phyloP scores from a whole-genome alignment of 1,140 invertebrate species.

The Leptinotarsa texana region DNA sequence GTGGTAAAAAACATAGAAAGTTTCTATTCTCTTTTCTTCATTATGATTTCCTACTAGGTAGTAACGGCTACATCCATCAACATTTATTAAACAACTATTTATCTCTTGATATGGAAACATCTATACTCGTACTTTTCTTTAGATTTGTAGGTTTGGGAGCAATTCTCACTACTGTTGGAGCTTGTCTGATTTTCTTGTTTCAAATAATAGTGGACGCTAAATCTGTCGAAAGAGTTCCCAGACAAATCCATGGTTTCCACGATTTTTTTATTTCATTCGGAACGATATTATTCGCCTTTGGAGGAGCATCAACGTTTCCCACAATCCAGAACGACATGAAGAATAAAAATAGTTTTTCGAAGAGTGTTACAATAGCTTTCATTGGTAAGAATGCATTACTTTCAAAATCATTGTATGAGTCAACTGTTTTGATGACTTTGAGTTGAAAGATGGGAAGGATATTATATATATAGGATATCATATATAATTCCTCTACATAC shows the following conservation, averaged over 20 bases:
- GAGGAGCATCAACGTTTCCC: slow-evolving; percentile 70
- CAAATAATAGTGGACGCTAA: slow-evolving; percentile 60
- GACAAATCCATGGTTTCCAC: slow-evolving; percentile 46
- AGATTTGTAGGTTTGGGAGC: slow-evolving; percentile 63
- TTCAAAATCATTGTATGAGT: too few species aligned
- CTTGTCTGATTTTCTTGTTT: slow-evolving; percentile 64
- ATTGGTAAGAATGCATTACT: slow-evolving; percentile 28
- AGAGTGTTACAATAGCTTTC: slow-evolving; percentile 43
- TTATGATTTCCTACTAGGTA: too few species aligned
- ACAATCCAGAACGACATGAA: slow-evolving; percentile 74
- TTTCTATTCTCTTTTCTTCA: too few species aligned
- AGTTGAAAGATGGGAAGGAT: too few species aligned
- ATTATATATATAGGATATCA: too few species aligned
- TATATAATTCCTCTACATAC: too few species aligned
- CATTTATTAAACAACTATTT: background rate
- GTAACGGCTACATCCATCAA: too few species aligned
- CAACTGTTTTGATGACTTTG: too few species aligned
- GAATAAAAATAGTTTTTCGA: slow-evolving; percentile 61
- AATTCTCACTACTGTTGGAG: slow-evolving; percentile 61
- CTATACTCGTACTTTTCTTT: too few species aligned
- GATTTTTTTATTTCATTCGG: slow-evolving; percentile 69
- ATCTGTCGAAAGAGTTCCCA: slow-evolving; percentile 50
- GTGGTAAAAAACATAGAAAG: too few species aligned
- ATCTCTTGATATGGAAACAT: too few species aligned
- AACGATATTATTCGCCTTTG: slow-evolving; percentile 69